Evolutionary conservation across 2,797 vertebrate genomes (phyloP), one percentile per base, ranked within the genome.

Genomic region (Tokudaia muenninki): DNA sequence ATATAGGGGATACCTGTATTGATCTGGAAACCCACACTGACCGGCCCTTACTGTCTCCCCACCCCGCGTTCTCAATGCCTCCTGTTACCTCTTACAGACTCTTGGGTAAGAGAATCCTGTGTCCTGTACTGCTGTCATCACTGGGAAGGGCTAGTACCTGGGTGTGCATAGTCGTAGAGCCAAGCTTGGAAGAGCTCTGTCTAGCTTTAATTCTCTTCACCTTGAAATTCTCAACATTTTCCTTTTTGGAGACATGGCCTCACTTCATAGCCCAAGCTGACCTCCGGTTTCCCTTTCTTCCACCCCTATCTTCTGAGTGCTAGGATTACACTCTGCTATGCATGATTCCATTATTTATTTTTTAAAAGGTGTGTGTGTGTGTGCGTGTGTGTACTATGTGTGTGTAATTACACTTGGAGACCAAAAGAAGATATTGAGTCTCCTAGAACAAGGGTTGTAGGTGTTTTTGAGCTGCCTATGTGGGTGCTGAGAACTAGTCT

Each of bases 191-290:
- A 91, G 65, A 41, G 52, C 57, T 34, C 34, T 17, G 16, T 26
- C 52, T 82, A 61, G 6, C 41, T 92, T 84, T 92, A 61, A 94
- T 74, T 47, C 26, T 94, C 24, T 37, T 65, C 22, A 86, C 83
- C 67, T 82, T 82, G 26, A 81, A 92, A 87, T 74, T 84, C 67
- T 78, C 13, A 63, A n/a, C 31, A 24, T 90, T 90, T 90, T 78
- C 12, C 11, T 11, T 44, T 90, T 12, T 21, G 4, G 74, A 89
- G 87, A 47, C 6, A 8, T 12, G n/a, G 52, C 31, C 50, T 74
- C 67, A 57, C 10, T 88, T 8, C 16, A 57, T 57, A 74, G 67
- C 50, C 67, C 67, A 74, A 24, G 50, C 67, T 87, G 79, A n/a
- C 24, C 67, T 87, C 50, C 8, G 26, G 24, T 14, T 6, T 14